Conservation (phyloP, 2,113 vertebrate species). For the Forbesichthys papilliferus region DNA sequence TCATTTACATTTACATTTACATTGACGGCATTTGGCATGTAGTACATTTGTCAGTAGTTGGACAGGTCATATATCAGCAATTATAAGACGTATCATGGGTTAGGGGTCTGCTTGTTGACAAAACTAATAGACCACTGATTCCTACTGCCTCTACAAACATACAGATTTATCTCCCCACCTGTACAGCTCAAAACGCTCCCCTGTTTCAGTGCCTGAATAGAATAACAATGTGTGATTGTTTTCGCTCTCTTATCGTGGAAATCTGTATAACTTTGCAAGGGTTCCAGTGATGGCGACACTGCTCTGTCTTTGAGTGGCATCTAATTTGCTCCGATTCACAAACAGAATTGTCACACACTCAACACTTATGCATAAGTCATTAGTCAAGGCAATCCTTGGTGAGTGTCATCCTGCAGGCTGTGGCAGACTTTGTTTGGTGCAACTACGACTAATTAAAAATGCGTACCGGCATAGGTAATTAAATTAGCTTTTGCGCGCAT, state of each 20-base stretch:
- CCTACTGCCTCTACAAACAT: constrained; percentile 3
- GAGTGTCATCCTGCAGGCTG: constrained; percentile 50
- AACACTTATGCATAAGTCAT: constrained; percentile 39
- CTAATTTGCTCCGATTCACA: constrained; percentile 1
- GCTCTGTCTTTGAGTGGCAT: constrained; percentile 14
- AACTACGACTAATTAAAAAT: constrained; percentile 72
- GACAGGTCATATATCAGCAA: no score
- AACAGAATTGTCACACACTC: constrained; percentile 17
- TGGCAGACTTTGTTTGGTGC: constrained; percentile 36
- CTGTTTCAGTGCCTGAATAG: no score
- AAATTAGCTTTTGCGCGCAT: constrained; percentile 55
- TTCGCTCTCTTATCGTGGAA: no score
- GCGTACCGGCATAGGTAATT: constrained; percentile 71
- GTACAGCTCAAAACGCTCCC: constrained; percentile 3
- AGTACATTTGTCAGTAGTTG: no score
- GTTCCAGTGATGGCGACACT: background rate
- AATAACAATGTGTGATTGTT: no score
- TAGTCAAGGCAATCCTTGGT: constrained; percentile 50
- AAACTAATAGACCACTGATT: constrained; percentile 21
- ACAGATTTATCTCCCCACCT: constrained; percentile 38
- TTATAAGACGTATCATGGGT: constrained; percentile 14
- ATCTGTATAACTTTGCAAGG: background rate
- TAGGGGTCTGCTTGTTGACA: constrained; percentile 37
- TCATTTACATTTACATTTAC: no score
- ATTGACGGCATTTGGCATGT: no score